A percentile compares a stretch with the other conserved stretches of the same genome.
Conservation (phyloP, 2,888 invertebrate species). For the Aethes cnicana region DNA sequence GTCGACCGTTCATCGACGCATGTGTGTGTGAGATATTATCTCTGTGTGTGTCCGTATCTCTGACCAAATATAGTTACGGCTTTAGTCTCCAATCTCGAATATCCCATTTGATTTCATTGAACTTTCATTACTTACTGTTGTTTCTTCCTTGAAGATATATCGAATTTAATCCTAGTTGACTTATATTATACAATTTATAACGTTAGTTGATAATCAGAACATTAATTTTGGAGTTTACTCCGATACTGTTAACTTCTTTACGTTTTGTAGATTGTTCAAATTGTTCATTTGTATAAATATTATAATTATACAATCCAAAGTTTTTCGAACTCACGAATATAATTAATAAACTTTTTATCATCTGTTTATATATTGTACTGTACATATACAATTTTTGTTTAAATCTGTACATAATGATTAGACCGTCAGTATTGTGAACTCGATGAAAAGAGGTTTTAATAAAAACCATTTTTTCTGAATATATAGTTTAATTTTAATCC, state of each 20-base stretch:
- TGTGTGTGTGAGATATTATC: slow-evolving; percentile 15
- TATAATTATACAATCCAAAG: slow-evolving; percentile 23
- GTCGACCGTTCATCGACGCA: slow-evolving; percentile 6
- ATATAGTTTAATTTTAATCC: slow-evolving; percentile 40
- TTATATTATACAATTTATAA: slow-evolving; percentile 28
- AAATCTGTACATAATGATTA: slow-evolving; percentile 66
- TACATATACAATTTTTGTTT: slow-evolving; percentile 41
- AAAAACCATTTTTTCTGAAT: slow-evolving; percentile 68
- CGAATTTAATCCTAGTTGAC: slow-evolving; percentile 31
- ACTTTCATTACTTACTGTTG: not conserved
- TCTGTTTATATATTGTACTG: slow-evolving; percentile 36
- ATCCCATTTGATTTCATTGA: slow-evolving; percentile 5
- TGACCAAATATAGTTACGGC: slow-evolving; percentile 46
- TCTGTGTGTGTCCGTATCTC: slow-evolving; percentile 29
- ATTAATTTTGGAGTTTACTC: slow-evolving; percentile 25
- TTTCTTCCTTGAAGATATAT: slow-evolving; percentile 25
- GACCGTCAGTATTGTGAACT: slow-evolving; percentile 64
- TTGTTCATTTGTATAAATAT: slow-evolving; percentile 14
- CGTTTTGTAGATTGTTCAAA: slow-evolving; percentile 13
- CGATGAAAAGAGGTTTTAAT: slow-evolving; percentile 62
- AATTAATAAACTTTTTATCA: too few species aligned
- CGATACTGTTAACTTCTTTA: slow-evolving; percentile 18
- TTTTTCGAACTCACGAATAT: slow-evolving; percentile 24
- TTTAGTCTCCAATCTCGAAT: slow-evolving; percentile 21
- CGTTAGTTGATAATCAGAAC: slow-evolving; percentile 13